These are phyloP conservation scores for Axea sp. DNA, from an alignment of 2,888 invertebrate genomes.

Conservation along the genomic window DNA sequence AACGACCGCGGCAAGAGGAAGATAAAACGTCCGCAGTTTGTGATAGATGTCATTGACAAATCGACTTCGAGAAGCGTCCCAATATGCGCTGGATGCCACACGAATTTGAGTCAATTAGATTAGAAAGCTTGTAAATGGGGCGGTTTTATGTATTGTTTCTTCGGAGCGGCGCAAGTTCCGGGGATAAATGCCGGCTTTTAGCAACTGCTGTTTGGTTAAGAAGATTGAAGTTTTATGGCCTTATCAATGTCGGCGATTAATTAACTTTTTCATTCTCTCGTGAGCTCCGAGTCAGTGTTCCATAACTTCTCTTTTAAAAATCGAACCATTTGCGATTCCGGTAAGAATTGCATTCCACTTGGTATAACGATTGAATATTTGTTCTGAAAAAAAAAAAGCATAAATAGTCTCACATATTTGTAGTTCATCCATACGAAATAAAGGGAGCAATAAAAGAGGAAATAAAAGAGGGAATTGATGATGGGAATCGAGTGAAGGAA, in stretches of 20 bases:
- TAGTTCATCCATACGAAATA: constrained; percentile 43
- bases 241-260: constrained; percentile 29
- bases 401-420: constrained; percentile 31
- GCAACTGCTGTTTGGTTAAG: constrained; percentile 16
- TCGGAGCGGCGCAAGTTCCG: background rate
- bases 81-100: constrained; percentile 2
- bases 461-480: constrained; percentile 32
- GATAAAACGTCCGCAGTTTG: constrained; percentile 24
- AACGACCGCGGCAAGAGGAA: constrained; percentile 2
- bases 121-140: constrained; percentile 31
- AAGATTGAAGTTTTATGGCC: constrained; percentile 32
- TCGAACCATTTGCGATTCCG: no score
- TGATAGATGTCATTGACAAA: constrained; percentile 36
- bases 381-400: background rate
- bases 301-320: background rate
- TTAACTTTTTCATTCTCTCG: constrained; percentile 10
- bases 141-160: constrained; percentile 37
- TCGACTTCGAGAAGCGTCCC: constrained; percentile 22
- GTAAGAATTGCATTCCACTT: background rate
- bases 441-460: constrained; percentile 39
- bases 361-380: constrained; percentile 8
- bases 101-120: constrained; percentile 12
- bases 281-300: no score
- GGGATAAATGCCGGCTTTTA: constrained; percentile 29
- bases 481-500: constrained; percentile 12